Conservation (phyloP, 2,888 invertebrate species). For the Tiliacea aurago region DNA sequence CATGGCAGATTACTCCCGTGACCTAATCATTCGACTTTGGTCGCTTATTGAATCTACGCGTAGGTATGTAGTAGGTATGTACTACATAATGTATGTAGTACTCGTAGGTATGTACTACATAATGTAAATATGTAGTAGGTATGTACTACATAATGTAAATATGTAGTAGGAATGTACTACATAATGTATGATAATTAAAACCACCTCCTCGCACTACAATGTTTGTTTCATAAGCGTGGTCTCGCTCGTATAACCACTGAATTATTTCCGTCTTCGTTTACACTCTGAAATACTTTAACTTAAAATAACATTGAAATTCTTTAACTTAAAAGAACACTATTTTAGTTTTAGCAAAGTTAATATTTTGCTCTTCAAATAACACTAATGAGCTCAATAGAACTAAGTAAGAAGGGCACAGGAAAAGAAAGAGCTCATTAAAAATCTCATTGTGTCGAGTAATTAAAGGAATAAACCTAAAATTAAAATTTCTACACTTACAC, state of each 20-base stretch:
- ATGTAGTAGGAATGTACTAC: constrained; percentile 1
- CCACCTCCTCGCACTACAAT: constrained; percentile 10
- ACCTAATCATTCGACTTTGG: neutral
- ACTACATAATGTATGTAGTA: neutral
- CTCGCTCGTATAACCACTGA: neutral
- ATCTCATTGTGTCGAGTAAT: no score
- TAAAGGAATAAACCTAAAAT: no score
- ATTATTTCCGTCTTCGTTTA: constrained; percentile 25
- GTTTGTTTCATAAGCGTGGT: constrained; percentile 19
- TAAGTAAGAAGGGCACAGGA: no score
- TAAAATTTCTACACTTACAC: no score
- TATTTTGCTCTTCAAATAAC: neutral
- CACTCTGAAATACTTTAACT: constrained; percentile 2
- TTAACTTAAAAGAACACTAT: neutral
- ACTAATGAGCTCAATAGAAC: constrained; percentile 19
- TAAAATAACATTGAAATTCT: constrained; percentile 2
- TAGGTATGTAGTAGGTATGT: no score
- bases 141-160: no score
- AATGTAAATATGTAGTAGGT: no score
- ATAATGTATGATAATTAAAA: constrained; percentile 47
- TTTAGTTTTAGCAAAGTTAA: neutral
- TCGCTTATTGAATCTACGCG: constrained; percentile 5
- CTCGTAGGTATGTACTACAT: no score
- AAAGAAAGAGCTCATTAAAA: no score
- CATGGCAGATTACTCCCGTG: no score